A percentile compares a stretch with the other conserved stretches of the same genome.
Conservation (phyloP, 37 sponge, comb jelly and placozoan genomes). For the Trichoplax adhaerens region DNA sequence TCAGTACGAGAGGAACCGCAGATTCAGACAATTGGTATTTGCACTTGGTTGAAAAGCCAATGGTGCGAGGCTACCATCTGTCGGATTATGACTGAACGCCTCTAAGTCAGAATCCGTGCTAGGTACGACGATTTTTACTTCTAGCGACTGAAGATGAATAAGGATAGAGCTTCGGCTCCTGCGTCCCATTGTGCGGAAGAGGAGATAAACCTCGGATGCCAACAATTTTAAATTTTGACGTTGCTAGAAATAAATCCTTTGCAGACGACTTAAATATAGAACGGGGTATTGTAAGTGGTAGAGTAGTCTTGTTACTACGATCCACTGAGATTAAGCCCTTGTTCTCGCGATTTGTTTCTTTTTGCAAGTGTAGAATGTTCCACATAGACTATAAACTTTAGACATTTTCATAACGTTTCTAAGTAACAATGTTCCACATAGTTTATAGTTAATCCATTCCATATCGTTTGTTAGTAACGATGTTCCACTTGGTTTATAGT, state of each 20-base stretch:
- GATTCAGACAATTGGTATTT: constrained; percentile 74
- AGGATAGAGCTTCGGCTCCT: constrained; percentile 18
- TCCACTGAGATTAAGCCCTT: constrained; percentile 59
- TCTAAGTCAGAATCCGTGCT: constrained; percentile 79
- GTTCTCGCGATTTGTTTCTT: constrained; percentile 17
- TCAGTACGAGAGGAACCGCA: constrained; percentile 77
- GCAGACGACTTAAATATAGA: constrained; percentile 56
- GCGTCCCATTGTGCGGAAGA: no score
- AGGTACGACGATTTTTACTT: constrained; percentile 53
- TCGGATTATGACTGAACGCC: constrained; percentile 77
- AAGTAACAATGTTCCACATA: no score
- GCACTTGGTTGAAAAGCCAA: constrained; percentile 65
- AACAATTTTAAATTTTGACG: constrained; percentile 4
- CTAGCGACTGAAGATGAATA: constrained; percentile 31
- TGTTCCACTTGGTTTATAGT: no score
- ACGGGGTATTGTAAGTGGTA: constrained; percentile 72
- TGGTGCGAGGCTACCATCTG: constrained; percentile 78
- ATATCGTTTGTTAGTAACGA: no score
- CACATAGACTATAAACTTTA: no score
- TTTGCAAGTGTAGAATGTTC: no score
- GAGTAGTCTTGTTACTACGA: constrained; percentile 69
- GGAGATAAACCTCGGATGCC: background rate
- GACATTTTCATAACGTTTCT: no score
- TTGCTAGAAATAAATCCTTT: constrained; percentile 53
- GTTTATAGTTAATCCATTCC: no score